Base-by-base conservation (phyloP, 2,888 invertebrate species). In the Chrysina gloriosa region DNA sequence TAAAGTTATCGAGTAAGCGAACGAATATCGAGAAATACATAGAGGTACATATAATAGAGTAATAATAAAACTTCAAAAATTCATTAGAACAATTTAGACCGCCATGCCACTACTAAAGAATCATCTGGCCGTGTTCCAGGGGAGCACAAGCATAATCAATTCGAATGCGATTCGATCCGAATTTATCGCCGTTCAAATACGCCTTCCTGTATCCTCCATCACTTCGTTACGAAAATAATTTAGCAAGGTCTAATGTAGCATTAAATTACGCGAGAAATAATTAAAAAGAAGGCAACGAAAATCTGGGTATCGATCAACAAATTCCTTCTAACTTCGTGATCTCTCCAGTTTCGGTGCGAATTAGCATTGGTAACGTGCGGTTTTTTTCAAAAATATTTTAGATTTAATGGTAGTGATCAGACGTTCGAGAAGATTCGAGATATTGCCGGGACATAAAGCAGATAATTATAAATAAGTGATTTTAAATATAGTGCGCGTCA, bases 61-160 rank as follows among this genome's bases (percentile, higher is more conserved):
- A n/a, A n/a, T n/a, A n/a, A n/a, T n/a, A n/a, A n/a, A n/a, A n/a
- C n/a, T n/a, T n/a, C n/a, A n/a, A n/a, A 42, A 14, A 42, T 21
- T 19, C 45, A 45, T 45, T 45, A 16, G 9, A 45, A 45, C 21
- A 45, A 45, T 45, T 45, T 50, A 14, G 1, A n/a, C 14, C 2
- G 25, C 48, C 25, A 27, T 29, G 14, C 29, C 27, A 29, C 27
- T 14, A 14, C 6, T 3, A 50, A 50, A 50, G 48, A 50, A 50
- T 14, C 25, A 50, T 50, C 50, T 50, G 50, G 50, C 50, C 4
- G 27, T n/a, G 27, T 29, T 50, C 50, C 50, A 50, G 27, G 11
- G 34, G 11, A 34, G 6, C 2, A 29, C 21, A 50, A 42, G 27
- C 4, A 50, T 50, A 50, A 50, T 50, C 50, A 50, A 50, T 50